Conservation (phyloP, 2,888 invertebrate genomes). For the Opisthograptis luteolata region DNA sequence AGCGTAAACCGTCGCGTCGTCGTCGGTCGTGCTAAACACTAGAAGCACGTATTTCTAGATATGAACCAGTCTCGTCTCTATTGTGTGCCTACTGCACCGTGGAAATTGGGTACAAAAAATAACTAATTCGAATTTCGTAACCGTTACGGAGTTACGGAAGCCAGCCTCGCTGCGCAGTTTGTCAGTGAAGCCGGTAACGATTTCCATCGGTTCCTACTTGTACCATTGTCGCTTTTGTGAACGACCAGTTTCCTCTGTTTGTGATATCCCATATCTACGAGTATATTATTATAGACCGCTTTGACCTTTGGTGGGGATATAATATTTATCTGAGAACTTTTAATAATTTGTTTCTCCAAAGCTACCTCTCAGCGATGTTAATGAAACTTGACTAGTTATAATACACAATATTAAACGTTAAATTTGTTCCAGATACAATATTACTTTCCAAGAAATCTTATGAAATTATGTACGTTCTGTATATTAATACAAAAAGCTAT, state of each 20-base stretch:
- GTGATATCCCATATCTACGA: background rate
- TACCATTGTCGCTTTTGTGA: background rate
- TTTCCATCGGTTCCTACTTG: conserved; percentile 13
- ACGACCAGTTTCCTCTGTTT: background rate
- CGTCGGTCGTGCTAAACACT: conserved; percentile 40
- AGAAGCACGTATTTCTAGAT: conserved; percentile 45
- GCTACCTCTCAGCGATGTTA: no score
- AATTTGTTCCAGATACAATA: no score
- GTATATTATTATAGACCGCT: no score
- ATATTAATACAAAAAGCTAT: no score
- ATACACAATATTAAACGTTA: no score
- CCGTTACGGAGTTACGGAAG: conserved; percentile 59
- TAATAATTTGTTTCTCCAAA: no score
- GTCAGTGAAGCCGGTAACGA: conserved; percentile 19
- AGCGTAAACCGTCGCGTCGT: conserved; percentile 41
- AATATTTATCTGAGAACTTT: no score
- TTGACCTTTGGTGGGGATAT: no score
- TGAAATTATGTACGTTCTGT: no score
- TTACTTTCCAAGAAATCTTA: no score
- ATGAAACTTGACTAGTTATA: no score
- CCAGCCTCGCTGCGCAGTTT: conserved; percentile 24
- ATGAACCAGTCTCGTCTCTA: conserved; percentile 39
- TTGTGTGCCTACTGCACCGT: conserved; percentile 50
- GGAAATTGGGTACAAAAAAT: conserved; percentile 49
- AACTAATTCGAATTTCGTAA: conserved; percentile 57